Base-by-base conservation (phyloP, 2,113 vertebrate species). In the Rhipidura dahli region DNA sequence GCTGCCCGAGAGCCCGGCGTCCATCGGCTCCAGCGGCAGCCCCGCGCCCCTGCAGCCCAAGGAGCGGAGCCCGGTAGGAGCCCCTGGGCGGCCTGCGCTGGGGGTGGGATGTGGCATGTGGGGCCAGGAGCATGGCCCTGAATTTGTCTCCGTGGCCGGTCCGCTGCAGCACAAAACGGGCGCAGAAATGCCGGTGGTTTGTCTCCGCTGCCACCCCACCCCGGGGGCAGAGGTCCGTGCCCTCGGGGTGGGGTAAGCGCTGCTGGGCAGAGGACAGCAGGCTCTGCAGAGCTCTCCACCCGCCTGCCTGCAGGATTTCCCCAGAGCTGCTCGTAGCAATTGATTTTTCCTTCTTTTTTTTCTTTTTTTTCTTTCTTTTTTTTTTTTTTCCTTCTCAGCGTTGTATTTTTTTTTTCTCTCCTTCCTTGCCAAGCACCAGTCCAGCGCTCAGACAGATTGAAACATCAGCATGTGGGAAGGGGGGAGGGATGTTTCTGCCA, bases 1-100 rank as follows among this genome's bases (percentile, higher is more conserved):
- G 87, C 82, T 97, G 1, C 98, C 98, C 0, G 96, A 96, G 44
- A 99, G 99, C 63, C 99, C 99, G 0, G 94, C 97, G 33, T 97
- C 99, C 44, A 53, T 98, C 54, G 70, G 97, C 66, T 98, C 98
- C 18, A 98, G 98, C 60, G 96, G 97, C 23, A 98, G 98, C 95
- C 83, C 98, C 3, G 94, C 98, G 0, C 97, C 98, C 11, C 96
- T 96, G n/a, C 98, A 97, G 94, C 39, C 57, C 63, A 99, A 98
- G 97, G 99, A 99, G 8, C 76, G 95, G 7, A 76, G 94, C 42
- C 97, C 98, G 98, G 99, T 99, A 93, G 81, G 39, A 33, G 16
- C 13, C 13, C 0, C 4, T 4, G 68, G 68, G 37, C 45, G 16
- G 28, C 24, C 18, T 0, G 6, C 15, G 27, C 30, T 0, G 2